Base-by-base conservation (phyloP, 2,888 invertebrate species). In the Heliconius cydno region DNA sequence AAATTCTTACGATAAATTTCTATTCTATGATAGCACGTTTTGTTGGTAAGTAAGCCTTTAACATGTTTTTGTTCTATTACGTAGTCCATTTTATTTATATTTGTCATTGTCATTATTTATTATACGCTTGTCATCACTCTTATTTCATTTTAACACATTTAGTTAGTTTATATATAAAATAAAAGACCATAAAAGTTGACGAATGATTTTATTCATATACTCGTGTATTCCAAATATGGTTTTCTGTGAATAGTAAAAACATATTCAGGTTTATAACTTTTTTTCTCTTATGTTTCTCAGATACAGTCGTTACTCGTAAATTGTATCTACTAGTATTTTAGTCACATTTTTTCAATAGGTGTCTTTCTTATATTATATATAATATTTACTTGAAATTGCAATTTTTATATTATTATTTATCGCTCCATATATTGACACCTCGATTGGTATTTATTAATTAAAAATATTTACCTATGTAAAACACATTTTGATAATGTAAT, bases 1-100 rank as follows among this genome's bases (percentile, higher is more conserved):
- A 83, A 83, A 82, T 81, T 78, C 82, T 80, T 74, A 76, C 74
- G 77, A 82, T 80, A 81, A 80, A 80, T 79, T 79, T 81, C 72
- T 82, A 70, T 76, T 77, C 76, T 72, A 72, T 80, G 81, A 79
- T 75, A 66, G 71, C 79, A 67, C 68, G 77, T 79, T 79, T 79
- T 77, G 82, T 80, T 78, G 46, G 67, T 76, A 68, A 80, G 78
- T 76, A 65, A 60, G 68, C 67, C 71, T 75, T 75, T 79, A 79
- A 68, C 73, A 66, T 73, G 73, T 73, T 68, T 76, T 76, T 57
- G 68, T 78, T 28, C 60, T 34, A 28, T n/a, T 66, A n/a, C 12
- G 13, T 34, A 38, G 34, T 60, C 60, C 3, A 25, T 60, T 73
- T 60, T 38, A 30, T 60, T 60, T 73, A 30, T 60, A 60, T 73